These are phyloP conservation scores for Parnassius smintheus DNA, from an alignment of 2,888 invertebrate genomes.

Conservation along the genomic window DNA sequence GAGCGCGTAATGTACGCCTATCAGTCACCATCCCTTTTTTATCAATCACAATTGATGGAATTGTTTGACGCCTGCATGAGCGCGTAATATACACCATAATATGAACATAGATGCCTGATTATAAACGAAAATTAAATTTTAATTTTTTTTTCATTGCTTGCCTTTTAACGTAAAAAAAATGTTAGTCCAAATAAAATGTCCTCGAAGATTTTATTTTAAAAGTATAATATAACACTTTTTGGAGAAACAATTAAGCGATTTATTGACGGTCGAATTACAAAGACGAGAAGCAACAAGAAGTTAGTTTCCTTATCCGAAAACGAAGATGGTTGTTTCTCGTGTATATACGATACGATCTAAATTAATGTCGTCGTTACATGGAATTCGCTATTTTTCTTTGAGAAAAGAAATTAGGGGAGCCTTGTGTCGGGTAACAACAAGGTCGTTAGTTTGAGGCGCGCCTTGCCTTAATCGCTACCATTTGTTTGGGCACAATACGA, in stretches of 20 bases:
- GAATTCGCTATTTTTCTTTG: conserved; percentile 16
- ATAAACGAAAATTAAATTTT: no score
- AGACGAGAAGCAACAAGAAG: neutral
- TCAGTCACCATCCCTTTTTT: no score
- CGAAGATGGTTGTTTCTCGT: conserved; percentile 11
- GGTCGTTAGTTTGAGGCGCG: conserved; percentile 7
- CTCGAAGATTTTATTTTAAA: no score
- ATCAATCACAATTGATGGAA: no score
- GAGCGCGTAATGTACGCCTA: no score
- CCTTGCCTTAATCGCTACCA: neutral
- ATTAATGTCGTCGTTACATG: conserved; percentile 28
- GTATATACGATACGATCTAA: conserved; percentile 15
- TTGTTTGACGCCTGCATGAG: no score
- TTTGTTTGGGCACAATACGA: conserved; percentile 2
- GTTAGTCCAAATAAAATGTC: no score
- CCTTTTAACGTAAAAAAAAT: no score
- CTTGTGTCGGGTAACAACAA: conserved; percentile 6
- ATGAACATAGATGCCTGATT: no score
- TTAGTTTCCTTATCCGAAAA: conserved; percentile 1
- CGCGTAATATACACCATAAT: no score
- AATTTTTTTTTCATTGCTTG: no score
- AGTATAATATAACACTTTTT: no score
- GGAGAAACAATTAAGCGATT: neutral
- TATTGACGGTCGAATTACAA: neutral
- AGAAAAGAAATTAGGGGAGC: conserved; percentile 13